A percentile compares a stretch with the other conserved stretches of the same genome.
Evolutionary conservation across 2,113 vertebrate genomes (phyloP).

Genomic region (Proteles cristata): DNA sequence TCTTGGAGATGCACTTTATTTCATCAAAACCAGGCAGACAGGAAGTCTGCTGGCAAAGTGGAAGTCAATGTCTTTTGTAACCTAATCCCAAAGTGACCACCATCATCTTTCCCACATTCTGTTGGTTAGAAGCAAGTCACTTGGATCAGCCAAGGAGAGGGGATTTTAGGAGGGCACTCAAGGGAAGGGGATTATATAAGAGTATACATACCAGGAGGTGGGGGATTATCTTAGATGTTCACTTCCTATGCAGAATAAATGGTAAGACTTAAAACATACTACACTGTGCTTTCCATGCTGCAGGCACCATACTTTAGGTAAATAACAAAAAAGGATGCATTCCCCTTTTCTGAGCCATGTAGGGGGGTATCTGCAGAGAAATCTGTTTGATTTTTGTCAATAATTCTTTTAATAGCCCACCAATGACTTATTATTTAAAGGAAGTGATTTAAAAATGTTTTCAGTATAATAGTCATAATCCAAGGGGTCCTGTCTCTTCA

Average conservation of each 20-base stretch:
- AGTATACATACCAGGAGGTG: neutral
- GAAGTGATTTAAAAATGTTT: neutral
- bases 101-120: neutral
- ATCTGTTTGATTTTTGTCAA: neutral
- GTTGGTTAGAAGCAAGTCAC: neutral
- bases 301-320: neutral
- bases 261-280: neutral
- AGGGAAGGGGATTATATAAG: neutral
- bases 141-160: neutral
- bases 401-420: neutral
- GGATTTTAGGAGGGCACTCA: neutral
- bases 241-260: neutral
- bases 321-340: neutral
- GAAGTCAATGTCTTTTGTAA: neutral
- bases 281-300: neutral
- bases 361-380: neutral
- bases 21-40: neutral
- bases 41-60: neutral
- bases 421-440: neutral
- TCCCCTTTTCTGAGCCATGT: neutral
- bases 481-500: neutral
- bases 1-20: neutral
- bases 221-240: neutral
- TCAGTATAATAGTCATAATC: neutral
- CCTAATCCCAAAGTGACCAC: neutral